These are phyloP conservation scores for Acleris holmiana DNA, from an alignment of 2,888 invertebrate species.

Conservation along the genomic window DNA sequence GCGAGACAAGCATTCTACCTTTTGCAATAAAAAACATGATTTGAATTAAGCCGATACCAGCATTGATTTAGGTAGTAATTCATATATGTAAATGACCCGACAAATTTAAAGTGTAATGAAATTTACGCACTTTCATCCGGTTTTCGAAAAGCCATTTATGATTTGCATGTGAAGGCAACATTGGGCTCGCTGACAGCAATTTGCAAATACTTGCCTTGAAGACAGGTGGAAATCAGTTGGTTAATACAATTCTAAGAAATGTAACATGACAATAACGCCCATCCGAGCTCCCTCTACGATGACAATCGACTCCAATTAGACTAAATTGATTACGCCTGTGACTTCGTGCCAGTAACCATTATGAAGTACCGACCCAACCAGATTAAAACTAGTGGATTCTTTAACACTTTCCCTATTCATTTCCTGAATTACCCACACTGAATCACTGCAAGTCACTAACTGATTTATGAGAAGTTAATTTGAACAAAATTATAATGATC, in stretches of 20 bases:
- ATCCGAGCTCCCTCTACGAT: conserved; percentile 17
- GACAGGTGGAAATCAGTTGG: conserved; percentile 22
- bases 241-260: conserved; percentile 13
- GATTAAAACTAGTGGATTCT: conserved; percentile 28
- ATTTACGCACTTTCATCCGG: conserved; percentile 29
- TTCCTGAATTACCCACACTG: conserved; percentile 23
- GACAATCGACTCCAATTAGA: conserved; percentile 31
- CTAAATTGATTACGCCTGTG: conserved; percentile 32
- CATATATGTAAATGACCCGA: conserved; percentile 22
- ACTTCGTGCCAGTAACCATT: conserved; percentile 31
- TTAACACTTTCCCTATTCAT: conserved; percentile 31
- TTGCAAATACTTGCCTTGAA: conserved; percentile 14
- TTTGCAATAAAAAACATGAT: conserved; percentile 32
- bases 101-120: conserved; percentile 12
- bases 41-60: conserved; percentile 16
- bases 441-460: conserved; percentile 18
- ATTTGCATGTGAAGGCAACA: conserved; percentile 30
- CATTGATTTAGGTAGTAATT: conserved; percentile 23
- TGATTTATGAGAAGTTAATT: conserved; percentile 21
- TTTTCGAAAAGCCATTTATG: conserved; percentile 21
- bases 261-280: conserved; percentile 23
- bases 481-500: conserved; percentile 13
- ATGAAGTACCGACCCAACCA: conserved; percentile 24
- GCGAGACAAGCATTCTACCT: conserved; percentile 11
- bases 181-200: conserved; percentile 24